These are phyloP conservation scores for Drosophila neonasuta DNA, from an alignment of 2,888 invertebrate genomes.

Conservation along the genomic window DNA sequence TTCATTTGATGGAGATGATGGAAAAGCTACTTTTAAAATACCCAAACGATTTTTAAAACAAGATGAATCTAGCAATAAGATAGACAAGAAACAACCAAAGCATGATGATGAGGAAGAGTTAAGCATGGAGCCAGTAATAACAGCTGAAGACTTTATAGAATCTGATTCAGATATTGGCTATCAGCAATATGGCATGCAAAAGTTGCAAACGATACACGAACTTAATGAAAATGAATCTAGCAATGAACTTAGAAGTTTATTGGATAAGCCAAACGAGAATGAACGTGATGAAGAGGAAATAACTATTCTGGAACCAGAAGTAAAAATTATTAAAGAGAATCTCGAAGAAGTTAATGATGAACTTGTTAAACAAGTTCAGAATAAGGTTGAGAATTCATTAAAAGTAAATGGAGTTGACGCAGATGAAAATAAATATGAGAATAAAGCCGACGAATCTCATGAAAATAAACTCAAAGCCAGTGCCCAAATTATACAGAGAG, in stretches of 20 bases:
- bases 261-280: background rate
- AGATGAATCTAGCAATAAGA: background rate
- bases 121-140: conserved; percentile 8
- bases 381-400: background rate
- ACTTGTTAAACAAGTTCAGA: background rate
- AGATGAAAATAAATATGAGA: background rate
- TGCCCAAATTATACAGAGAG: conserved; percentile 30
- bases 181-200: conserved; percentile 32
- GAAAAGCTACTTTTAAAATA: conserved; percentile 41
- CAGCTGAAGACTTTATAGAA: conserved; percentile 19
- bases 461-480: conserved; percentile 6
- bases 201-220: conserved; percentile 63
- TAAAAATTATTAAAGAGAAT: background rate
- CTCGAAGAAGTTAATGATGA: background rate
- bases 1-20: conserved; percentile 57
- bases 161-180: conserved; percentile 35
- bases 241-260: conserved; percentile 31
- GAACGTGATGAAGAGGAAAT: background rate
- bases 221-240: conserved; percentile 54
- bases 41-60: conserved; percentile 40
- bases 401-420: background rate
- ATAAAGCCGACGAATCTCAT: background rate
- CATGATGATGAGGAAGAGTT: background rate
- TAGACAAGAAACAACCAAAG: background rate
- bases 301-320: background rate